Evolutionary conservation across 2,888 invertebrate genomes (phyloP), one percentile per base, ranked within the genome.

Genomic region (Herminia tarsipennalis): DNA sequence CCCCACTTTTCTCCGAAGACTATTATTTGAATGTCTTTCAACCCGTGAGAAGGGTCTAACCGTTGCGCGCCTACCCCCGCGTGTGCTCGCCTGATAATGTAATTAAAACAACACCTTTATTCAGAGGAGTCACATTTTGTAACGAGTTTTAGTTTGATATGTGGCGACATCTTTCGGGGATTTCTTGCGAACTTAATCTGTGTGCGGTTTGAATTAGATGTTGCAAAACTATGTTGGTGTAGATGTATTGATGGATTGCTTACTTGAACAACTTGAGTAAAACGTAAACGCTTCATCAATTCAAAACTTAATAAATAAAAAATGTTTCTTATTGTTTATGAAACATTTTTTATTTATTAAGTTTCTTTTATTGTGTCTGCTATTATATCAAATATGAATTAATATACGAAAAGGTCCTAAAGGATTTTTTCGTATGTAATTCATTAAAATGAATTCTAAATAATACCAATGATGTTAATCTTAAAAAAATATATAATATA

Each of bases 51-150:
- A 90, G 90, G 90, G 91, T 89, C 81, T 70, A 40, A 46, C 46
- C 24, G 35, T 35, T 34, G n/a, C 37, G 57, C 67, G 36, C 69
- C 78, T 72, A 71, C 77, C 69, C 76, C 73, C 78, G 89, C 86
- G 90, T 90, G 91, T 87, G 84, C 80, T 70, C 58, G 74, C 73
- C 82, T 86, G 91, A 91, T 91, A 91, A 91, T 91, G 90, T 91
- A 91, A 91, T 91, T 91, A 91, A 91, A 90, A 91, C 88, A 90
- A 90, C 90, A 91, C 90, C 90, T 91, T 90, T 86, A 89, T 88
- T 84, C 81, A 46, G 64, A 73, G 71, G 72, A 78, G 78, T 80
- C 80, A 74, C 78, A 78, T 83, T 82, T 81, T 78, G 77, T 67
- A 71, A 71, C 70, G 69, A 77, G 76, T 78, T 77, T 72, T 67